These are phyloP conservation scores for Drosophila demipolita DNA, from an alignment of 2,888 invertebrate species.

Conservation along the genomic window DNA sequence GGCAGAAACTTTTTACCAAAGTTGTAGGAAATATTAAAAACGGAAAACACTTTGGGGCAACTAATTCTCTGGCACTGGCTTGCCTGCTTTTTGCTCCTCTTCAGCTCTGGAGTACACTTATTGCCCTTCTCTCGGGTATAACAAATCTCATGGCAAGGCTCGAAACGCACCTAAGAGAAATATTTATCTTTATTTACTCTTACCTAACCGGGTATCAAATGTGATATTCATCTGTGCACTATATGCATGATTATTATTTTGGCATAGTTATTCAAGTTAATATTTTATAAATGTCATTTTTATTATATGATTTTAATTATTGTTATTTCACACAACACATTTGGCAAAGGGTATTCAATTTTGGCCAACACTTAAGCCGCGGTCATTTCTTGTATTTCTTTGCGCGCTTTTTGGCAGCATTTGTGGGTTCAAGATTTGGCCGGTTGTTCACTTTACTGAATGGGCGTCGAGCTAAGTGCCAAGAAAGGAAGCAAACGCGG, in stretches of 20 bases:
- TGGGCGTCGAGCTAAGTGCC: conserved; percentile 60
- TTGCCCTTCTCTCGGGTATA: neutral
- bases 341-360: conserved; percentile 16
- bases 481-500: conserved; percentile 68
- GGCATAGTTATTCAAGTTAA: neutral
- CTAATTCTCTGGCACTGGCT: conserved; percentile 66
- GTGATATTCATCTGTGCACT: neutral
- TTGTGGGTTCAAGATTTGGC: conserved; percentile 58
- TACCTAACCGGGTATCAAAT: neutral
- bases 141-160: conserved; percentile 5
- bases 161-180: neutral
- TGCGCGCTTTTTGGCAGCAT: conserved; percentile 67
- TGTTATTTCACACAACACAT: neutral
- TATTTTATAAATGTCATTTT: neutral
- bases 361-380: neutral
- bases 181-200: neutral
- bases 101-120: conserved; percentile 17
- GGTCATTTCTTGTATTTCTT: conserved; percentile 6
- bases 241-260: neutral
- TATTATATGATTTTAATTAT: neutral
- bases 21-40: conserved; percentile 75
- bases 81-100: conserved; percentile 30
- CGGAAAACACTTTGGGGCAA: conserved; percentile 78
- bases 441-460: conserved; percentile 49
- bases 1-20: conserved; percentile 66